Evolutionary conservation across 1,140 invertebrate genomes (phyloP), one percentile per base, ranked within the genome.

Genomic region (Drosophila subobscura): DNA sequence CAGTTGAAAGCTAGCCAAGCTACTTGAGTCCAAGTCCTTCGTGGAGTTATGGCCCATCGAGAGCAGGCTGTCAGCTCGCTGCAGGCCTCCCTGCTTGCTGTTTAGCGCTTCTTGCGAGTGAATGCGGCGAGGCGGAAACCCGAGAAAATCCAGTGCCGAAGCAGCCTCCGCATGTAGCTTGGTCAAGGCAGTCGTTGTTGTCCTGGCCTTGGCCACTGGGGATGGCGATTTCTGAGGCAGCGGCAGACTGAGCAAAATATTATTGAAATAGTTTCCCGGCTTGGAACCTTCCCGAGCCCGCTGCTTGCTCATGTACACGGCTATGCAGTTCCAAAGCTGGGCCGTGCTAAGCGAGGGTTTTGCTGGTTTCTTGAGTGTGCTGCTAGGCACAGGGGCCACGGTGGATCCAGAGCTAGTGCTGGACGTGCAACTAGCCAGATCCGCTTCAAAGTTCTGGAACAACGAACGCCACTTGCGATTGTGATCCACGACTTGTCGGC

Each of bases 261-360:
- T 91, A 27, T 67, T 89, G n/a, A 91, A 91, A 45, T 90, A 91
- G 53, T 89, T 91, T 5, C 79, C 79, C 1, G 89, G 74, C 58
- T 68, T 72, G 25, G 66, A 23, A 12, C 64, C 73, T 42, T 91
- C 90, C 5, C 85, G 57, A 0, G 79, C 75, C 0, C 77, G 68
- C 47, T 92, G 91, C 70, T 93, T 94, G 20, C 92, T 93, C 58
- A 96, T 93, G 54, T 94, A 93, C 3, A 94, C 93, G 2, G 95
- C 95, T 27, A 96, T 89, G 41, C 89, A 81, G 72, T 63, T 90
- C 91, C 91, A 91, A 2, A 90, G 33, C 41, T 83, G 71, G 7
- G 86, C 77, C 2, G 83, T 89, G 56, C 75, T 83, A 1, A 77
- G 46, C 25, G 65, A 29, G 1, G 63, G 52, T 22, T 78, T 79